Evolutionary conservation across 2,113 vertebrate genomes (phyloP).

Genomic region (Lampris incognitus): DNA sequence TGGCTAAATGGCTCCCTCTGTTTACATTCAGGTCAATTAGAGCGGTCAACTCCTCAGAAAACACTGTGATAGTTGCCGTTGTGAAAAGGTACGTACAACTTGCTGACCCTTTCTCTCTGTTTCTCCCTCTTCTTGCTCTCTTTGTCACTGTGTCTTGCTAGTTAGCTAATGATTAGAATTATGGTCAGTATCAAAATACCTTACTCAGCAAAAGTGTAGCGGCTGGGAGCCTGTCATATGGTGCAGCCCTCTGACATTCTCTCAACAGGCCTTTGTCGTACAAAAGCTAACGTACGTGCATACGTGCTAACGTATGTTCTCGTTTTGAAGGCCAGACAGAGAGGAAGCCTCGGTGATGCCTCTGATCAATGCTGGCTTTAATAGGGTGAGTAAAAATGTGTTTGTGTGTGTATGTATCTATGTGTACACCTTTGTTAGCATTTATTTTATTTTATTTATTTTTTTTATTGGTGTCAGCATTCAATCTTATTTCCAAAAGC

Average conservation of each 20-base stretch:
- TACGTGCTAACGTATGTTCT: slow-evolving; percentile 34
- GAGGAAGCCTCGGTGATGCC: slow-evolving; percentile 95
- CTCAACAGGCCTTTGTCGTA: slow-evolving; percentile 36
- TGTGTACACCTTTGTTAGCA: slow-evolving; percentile 6
- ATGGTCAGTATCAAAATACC: slow-evolving; percentile 6
- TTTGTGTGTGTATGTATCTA: slow-evolving; percentile 35
- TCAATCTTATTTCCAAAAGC: not conserved
- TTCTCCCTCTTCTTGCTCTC: not conserved
- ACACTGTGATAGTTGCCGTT: slow-evolving; percentile 94
- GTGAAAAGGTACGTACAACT: slow-evolving; percentile 87
- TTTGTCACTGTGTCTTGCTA: slow-evolving; percentile 1
- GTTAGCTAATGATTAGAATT: slow-evolving; percentile 9
- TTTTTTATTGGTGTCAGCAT: slow-evolving; percentile 31
- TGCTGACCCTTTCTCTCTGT: not conserved
- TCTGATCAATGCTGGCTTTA: slow-evolving; percentile 94
- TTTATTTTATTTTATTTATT: slow-evolving; percentile 22
- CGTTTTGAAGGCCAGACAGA: slow-evolving; percentile 88
- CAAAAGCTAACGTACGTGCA: slow-evolving; percentile 14
- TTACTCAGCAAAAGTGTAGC: not conserved
- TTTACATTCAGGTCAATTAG: slow-evolving; percentile 91
- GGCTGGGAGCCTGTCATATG: slow-evolving; percentile 24
- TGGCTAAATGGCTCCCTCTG: slow-evolving; percentile 71
- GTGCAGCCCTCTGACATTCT: slow-evolving; percentile 30
- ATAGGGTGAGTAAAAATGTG: slow-evolving; percentile 85
- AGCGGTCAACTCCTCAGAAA: slow-evolving; percentile 91